A percentile compares a stretch with the other conserved stretches of the same genome.
Conservation (phyloP, 2,888 invertebrate species). For the Homarus gammarus region DNA sequence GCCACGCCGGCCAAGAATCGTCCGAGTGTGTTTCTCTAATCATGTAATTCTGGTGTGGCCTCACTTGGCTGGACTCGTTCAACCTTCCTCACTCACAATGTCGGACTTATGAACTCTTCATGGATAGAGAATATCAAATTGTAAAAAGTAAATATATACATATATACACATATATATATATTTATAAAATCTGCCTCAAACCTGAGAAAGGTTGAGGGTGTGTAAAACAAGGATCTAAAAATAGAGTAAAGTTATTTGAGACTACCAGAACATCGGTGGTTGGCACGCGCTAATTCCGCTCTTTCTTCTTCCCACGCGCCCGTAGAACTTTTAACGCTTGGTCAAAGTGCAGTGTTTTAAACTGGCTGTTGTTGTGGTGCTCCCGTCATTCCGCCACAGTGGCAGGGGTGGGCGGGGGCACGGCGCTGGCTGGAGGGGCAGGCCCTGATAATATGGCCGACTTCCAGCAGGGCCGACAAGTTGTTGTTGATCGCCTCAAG, state of each 20-base stretch:
- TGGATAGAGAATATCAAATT: neutral
- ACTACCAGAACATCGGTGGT: neutral
- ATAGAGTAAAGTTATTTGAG: neutral
- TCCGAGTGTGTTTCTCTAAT: conserved; percentile 58
- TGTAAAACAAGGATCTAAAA: neutral
- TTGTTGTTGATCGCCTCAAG: conserved; percentile 90
- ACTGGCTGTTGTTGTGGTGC: conserved; percentile 63
- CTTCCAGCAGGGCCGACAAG: conserved; percentile 80
- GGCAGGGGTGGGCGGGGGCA: conserved; percentile 74
- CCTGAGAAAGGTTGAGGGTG: neutral
- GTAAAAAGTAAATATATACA: conserved; percentile 8
- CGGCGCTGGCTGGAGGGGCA: conserved; percentile 70
- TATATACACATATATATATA: neutral
- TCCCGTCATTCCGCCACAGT: conserved; percentile 71
- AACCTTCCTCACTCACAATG: conserved; percentile 5
- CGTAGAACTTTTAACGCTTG: conserved; percentile 39
- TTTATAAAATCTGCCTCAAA: conserved; percentile 54
- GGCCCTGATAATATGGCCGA: conserved; percentile 76
- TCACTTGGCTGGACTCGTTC: conserved; percentile 21
- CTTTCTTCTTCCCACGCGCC: neutral
- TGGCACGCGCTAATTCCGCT: neutral
- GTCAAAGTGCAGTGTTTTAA: conserved; percentile 60
- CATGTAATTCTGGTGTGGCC: conserved; percentile 68
- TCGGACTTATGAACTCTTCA: conserved; percentile 11
- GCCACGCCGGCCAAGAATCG: conserved; percentile 31